Evolutionary conservation across 2,797 vertebrate species (phyloP).

Genomic region (Muscicapa striata): DNA sequence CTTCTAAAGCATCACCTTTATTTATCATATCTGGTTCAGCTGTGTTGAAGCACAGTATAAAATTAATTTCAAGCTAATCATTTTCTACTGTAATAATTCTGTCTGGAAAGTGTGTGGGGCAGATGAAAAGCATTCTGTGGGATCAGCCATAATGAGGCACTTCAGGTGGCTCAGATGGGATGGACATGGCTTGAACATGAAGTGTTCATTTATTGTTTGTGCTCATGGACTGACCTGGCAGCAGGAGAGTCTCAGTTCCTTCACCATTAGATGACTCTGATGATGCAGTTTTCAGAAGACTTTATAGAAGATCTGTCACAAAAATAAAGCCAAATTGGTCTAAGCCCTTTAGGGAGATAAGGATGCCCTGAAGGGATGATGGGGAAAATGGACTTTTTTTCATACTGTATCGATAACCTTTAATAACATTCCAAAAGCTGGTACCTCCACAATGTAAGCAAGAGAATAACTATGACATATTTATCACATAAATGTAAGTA

Average conservation of each 20-base stretch:
- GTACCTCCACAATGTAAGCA: not conserved
- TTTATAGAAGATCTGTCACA: not conserved
- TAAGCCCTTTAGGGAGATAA: not conserved
- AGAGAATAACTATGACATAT: not conserved
- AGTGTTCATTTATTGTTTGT: not conserved
- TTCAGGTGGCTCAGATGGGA: not conserved
- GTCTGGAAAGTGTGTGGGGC: not conserved
- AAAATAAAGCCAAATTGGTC: not conserved
- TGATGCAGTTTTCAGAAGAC: not conserved
- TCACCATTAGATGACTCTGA: not conserved
- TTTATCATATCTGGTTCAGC: not conserved
- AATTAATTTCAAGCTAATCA: not conserved
- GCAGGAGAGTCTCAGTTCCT: not conserved
- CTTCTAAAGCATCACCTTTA: not conserved
- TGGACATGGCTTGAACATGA: not conserved
- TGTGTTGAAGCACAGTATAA: not conserved
- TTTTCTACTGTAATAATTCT: not conserved
- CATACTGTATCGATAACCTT: accelerated
- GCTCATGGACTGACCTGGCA: not conserved
- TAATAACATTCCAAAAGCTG: not conserved
- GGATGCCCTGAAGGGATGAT: not conserved
- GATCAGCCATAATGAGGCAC: not conserved
- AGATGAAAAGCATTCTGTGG: not conserved
- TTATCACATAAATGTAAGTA: not conserved
- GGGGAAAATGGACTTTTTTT: not conserved